Percentiles rank a stretch among this genome's conserved stretches.
phyloP scores from a whole-genome alignment of 2,797 vertebrate species.

The Hoplostethus mediterraneus region DNA sequence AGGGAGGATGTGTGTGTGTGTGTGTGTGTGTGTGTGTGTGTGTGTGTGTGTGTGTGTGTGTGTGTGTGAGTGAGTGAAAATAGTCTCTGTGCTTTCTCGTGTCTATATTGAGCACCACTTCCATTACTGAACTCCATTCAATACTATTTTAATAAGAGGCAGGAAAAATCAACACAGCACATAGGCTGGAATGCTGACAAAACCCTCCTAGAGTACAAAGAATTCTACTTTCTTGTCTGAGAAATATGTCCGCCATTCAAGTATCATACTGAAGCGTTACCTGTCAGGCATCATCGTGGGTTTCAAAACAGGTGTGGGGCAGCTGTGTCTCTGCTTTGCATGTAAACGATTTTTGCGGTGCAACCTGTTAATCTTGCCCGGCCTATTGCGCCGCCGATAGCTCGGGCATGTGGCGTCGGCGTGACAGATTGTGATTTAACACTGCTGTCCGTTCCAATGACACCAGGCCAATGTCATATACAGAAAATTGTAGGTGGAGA shows the following conservation, averaged over 20 bases:
- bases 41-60: conserved; percentile 1
- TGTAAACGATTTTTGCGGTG: conserved; percentile 24
- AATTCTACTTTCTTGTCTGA: conserved; percentile 1
- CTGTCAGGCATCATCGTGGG: conserved; percentile 9
- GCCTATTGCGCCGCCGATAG: conserved; percentile 3
- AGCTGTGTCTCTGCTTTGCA: conserved; percentile 29
- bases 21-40: conserved; percentile 18
- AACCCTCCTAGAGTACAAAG: too few species aligned
- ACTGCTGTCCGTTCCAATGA: conserved; percentile 69
- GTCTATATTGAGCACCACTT: conserved; percentile 36
- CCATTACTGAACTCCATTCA: too few species aligned
- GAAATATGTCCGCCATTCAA: conserved; percentile 40
- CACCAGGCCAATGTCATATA: conserved; percentile 40
- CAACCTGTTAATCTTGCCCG: conserved; percentile 40
- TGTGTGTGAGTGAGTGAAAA: not conserved
- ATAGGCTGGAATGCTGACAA: too few species aligned
- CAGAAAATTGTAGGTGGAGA: conserved; percentile 43
- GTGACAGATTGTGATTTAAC: conserved; percentile 74
- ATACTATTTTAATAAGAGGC: too few species aligned
- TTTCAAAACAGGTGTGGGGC: conserved; percentile 26
- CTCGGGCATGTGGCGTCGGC: conserved; percentile 41
- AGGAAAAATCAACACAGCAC: too few species aligned
- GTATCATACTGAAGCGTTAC: conserved; percentile 31
- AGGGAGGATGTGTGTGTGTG: conserved; percentile 36
- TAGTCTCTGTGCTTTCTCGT: not conserved